Evolutionary conservation across 2,113 vertebrate species (phyloP), one percentile per base, ranked within the genome.

Genomic region (Gambusia affinis): DNA sequence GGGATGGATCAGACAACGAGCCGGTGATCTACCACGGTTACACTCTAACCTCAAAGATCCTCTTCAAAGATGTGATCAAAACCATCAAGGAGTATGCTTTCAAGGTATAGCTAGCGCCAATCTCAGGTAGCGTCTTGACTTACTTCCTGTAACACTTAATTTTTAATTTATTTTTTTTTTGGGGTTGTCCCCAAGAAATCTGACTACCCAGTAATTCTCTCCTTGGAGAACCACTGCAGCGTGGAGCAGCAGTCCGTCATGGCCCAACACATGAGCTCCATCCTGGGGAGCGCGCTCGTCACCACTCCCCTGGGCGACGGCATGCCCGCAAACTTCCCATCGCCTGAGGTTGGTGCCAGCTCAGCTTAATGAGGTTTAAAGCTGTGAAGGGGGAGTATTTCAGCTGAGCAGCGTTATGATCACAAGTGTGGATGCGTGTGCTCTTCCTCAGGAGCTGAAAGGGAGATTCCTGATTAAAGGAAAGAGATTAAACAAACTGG

Each of bases 171-270:
- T n/a, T 42, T 8, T 11, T 37, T 6, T 64, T 11, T 19, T 44
- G 17, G 19, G 17, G 19, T 72, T 14, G 1, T 60, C 62, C 10
- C 4, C 4, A 80, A 99, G 97, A 95, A 92, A 0, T 98, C 97
- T 0, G 93, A 95, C 0, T 99, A 98, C 81, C 98, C 98, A 0
- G 95, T 99, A 68, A 99, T 99, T 92, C 93, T 99, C 64, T 99
- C 98, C 70, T 82, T 99, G 95, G 98, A 99, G 94, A 99, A 97
- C 85, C 96, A 99, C 91, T 99, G 98, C 92, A 96, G 93, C 0
- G 77, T 97, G 3, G 95, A 97, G 27, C 98, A 99, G 90, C 98
- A 99, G 94, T 90, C 91, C 3, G 93, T 95, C 73, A 97, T 99
- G 95, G 97, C 96, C 5, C 79, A 87, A 0, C 96, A 99, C 88